Evolutionary conservation across 1,140 invertebrate species (phyloP), one percentile per base, ranked within the genome.

Genomic region (Bombus impatiens): DNA sequence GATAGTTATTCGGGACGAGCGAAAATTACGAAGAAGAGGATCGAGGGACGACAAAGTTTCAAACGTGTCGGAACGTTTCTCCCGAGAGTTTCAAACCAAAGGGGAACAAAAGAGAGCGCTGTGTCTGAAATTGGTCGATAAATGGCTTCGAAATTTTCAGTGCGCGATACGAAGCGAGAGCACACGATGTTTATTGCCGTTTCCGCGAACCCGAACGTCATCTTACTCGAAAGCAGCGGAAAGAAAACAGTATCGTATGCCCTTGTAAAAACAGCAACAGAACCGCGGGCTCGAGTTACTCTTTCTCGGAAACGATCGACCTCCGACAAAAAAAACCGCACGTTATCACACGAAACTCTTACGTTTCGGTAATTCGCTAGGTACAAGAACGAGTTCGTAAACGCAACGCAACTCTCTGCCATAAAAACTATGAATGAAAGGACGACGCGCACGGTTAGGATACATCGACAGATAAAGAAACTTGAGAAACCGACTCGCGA

Each of bases 261-360:
- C 62, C 32, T 28, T 68, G 44, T 57, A 71, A 47, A 57, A 78
- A 40, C 65, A 70, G 25, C 22, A 22, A 35, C 47, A 44, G 28
- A 44, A 37, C 22, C 37, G 18, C 22, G 32, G 5, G 13, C 6
- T 6, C 22, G 80, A 22, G 35, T 22, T 18, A 44, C 42, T 57
- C 53, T 78, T 84, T 78, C 44, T 40, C 22, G 32, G 81, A 53
- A 83, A 83, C 65, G 62, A 67, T 82, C 22, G 18, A n/a, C 22
- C 32, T 25, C 13, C 10, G 12, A 0, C 3, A 44, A 80, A 59
- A 59, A 32, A 22, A 28, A 44, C n/a, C 18, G 18, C 15, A 53
- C 74, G 25, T 10, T 10, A 37, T 53, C 57, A 12, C 22, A 35
- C 2, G 3, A 53, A 35, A 75, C 25, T 35, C 25, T 53, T 28